Percentiles rank a stretch among this genome's conserved stretches.
Evolutionary conservation across 2,113 vertebrate species (phyloP).

Genomic region (Spheniscus mendiculus): DNA sequence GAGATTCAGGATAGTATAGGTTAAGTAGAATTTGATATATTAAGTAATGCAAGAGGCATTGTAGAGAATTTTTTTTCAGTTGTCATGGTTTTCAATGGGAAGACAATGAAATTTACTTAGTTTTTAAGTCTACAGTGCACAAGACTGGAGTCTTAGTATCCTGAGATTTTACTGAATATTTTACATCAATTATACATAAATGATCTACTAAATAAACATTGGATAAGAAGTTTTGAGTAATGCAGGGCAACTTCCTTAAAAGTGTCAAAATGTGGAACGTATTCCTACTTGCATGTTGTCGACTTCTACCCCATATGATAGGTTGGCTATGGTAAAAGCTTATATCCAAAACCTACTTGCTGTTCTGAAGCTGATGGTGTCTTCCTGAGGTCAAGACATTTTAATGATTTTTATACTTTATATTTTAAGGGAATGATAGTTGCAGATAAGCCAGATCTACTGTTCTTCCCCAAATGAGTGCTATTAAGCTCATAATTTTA

Average conservation of each 20-base stretch:
- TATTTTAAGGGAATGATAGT: not conserved
- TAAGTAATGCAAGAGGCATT: not conserved
- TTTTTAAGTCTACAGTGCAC: not conserved
- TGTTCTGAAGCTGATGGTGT: not conserved
- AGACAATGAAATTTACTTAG: not conserved
- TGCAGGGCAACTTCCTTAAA: not conserved
- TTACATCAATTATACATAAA: not conserved
- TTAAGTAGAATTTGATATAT: not conserved
- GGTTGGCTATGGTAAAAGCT: not conserved
- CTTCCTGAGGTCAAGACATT: not conserved
- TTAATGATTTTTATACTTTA: not conserved
- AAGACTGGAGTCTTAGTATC: not conserved
- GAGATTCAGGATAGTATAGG: not conserved
- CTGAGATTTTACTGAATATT: not conserved
- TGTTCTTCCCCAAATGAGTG: not conserved
- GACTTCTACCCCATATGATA: rapidly evolving
- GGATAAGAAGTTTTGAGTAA: not conserved
- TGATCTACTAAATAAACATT: not conserved
- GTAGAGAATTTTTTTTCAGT: not conserved
- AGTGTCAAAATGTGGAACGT: not conserved
- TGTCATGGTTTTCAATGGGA: not conserved
- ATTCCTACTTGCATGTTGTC: not conserved
- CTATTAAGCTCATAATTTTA: not conserved
- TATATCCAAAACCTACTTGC: not conserved
- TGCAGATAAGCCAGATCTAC: not conserved